phyloP scores from a whole-genome alignment of 2,113 vertebrate species.

The Bubo scandiacus region DNA sequence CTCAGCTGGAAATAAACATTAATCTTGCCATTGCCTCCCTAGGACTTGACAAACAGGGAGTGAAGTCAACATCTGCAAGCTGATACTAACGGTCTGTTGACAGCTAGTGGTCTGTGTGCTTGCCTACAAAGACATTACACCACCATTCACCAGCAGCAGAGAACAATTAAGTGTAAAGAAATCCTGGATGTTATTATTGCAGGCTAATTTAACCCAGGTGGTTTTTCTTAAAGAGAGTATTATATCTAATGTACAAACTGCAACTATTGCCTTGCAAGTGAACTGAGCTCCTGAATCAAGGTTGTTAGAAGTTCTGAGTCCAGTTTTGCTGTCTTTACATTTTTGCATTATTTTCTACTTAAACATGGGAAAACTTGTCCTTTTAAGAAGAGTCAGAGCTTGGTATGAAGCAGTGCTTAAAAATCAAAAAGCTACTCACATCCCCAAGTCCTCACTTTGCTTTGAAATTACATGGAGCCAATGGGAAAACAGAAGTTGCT shows the following conservation, averaged over 20 bases:
- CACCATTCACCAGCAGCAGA: background rate
- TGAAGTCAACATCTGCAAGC: constrained; percentile 2
- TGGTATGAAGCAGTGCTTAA: background rate
- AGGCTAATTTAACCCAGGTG: background rate
- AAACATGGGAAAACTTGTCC: background rate
- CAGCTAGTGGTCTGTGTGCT: background rate
- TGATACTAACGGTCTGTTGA: constrained; percentile 62
- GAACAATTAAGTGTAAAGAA: background rate
- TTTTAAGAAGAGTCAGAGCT: background rate
- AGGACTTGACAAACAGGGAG: constrained; percentile 38
- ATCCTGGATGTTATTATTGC: background rate
- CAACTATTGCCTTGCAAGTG: background rate
- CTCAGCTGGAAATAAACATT: constrained; percentile 44
- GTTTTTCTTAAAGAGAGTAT: background rate
- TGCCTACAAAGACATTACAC: background rate
- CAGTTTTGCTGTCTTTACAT: background rate
- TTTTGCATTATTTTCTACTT: background rate
- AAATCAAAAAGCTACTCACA: background rate
- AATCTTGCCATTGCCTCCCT: constrained; percentile 51
- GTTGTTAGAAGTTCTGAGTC: background rate
- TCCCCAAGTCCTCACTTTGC: background rate
- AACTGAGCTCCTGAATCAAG: background rate
- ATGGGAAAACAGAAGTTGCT: background rate
- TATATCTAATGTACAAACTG: background rate
- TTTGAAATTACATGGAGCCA: background rate